Evolutionary conservation across 2,888 invertebrate genomes (phyloP).

Genomic region (Linnaemya tessellans): DNA sequence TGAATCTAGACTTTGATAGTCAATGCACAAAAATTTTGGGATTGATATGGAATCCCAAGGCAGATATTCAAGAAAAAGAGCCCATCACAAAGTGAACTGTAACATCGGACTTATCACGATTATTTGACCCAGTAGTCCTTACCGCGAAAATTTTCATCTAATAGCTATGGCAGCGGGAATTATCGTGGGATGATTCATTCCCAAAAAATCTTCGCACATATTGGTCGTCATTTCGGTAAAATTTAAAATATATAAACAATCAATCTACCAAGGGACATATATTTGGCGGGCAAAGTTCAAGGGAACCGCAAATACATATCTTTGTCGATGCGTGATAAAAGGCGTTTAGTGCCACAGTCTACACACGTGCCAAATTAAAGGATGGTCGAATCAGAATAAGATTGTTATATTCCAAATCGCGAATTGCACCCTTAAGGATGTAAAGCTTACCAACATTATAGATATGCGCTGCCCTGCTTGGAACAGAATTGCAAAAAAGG

Average conservation of each 20-base stretch:
- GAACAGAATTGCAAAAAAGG: too few relatives aligned
- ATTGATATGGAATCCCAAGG: conserved; percentile 11
- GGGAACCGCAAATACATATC: not conserved
- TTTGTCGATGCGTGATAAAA: not conserved
- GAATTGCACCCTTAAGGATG: too few relatives aligned
- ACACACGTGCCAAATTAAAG: too few relatives aligned
- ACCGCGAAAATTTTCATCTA: conserved; percentile 5
- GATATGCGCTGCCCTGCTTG: too few relatives aligned
- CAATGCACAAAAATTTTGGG: conserved; percentile 22
- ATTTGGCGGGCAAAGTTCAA: not conserved
- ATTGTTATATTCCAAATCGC: too few relatives aligned
- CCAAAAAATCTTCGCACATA: not conserved
- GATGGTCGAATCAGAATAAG: too few relatives aligned
- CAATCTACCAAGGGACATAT: conserved; percentile 9
- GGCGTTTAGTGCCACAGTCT: too few relatives aligned
- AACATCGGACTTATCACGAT: not conserved
- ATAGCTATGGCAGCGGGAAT: conserved; percentile 10
- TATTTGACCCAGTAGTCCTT: conserved; percentile 10
- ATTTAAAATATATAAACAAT: conserved; percentile 1
- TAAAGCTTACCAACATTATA: too few relatives aligned
- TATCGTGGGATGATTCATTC: not conserved
- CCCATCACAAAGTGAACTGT: not conserved
- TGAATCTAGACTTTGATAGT: conserved; percentile 15
- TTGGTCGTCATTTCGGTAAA: conserved; percentile 5
- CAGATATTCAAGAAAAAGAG: not conserved